phyloP scores from a whole-genome alignment of 2,888 invertebrate genomes.

The Drosophila suboccidentalis region DNA sequence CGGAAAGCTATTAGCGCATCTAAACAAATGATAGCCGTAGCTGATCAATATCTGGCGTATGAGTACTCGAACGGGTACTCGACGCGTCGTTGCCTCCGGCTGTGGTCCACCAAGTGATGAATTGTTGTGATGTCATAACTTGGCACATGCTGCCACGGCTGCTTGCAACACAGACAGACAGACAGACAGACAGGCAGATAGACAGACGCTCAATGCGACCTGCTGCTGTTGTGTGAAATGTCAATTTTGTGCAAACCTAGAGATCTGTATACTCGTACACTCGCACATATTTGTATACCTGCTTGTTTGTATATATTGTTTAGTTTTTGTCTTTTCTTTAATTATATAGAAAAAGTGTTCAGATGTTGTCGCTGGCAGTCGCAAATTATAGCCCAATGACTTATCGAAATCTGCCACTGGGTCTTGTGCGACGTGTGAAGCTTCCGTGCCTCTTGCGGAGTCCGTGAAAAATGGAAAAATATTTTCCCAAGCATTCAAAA shows the following conservation, averaged over 20 bases:
- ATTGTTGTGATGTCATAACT: constrained; percentile 79
- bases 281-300: not conserved
- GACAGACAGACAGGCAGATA: not conserved
- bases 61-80: constrained; percentile 38
- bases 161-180: constrained; percentile 63
- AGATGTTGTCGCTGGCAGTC: constrained; percentile 43
- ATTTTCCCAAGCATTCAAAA: constrained; percentile 66
- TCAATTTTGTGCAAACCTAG: constrained; percentile 60
- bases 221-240: constrained; percentile 76
- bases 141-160: constrained; percentile 77
- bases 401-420: constrained; percentile 79
- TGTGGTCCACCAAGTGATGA: constrained; percentile 61
- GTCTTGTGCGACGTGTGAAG: constrained; percentile 67
- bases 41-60: constrained; percentile 64
- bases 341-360: constrained; percentile 77
- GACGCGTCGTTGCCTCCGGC: constrained; percentile 40
- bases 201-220: constrained; percentile 51
- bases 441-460: constrained; percentile 51
- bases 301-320: constrained; percentile 3
- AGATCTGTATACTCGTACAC: constrained; percentile 1
- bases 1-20: constrained; percentile 45
- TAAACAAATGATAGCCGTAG: constrained; percentile 44
- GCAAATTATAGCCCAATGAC: constrained; percentile 80
- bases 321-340: constrained; percentile 34
- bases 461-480: constrained; percentile 69